Percentiles rank a stretch among this genome's conserved stretches.
Evolutionary conservation across 2,113 vertebrate genomes (phyloP).

Genomic region (Melanocharis versteri): DNA sequence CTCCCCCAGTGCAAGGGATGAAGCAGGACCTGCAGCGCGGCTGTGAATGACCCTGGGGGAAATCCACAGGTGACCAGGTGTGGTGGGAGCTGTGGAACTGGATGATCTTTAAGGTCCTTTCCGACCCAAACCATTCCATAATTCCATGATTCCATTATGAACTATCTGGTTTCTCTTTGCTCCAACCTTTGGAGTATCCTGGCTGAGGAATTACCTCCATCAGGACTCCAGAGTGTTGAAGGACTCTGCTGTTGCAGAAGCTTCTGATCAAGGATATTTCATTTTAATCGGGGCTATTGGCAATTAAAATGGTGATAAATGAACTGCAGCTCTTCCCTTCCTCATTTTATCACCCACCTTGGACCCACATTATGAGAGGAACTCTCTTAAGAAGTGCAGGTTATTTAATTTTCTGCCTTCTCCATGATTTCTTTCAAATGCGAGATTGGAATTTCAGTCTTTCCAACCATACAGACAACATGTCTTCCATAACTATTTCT

Average conservation of each 20-base stretch:
- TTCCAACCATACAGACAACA: background rate
- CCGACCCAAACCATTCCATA: background rate
- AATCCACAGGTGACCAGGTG: background rate
- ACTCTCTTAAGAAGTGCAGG: background rate
- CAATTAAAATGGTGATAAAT: background rate
- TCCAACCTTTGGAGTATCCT: background rate
- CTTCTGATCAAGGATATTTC: background rate
- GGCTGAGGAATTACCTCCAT: background rate
- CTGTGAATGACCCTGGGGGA: background rate
- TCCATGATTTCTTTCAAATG: background rate
- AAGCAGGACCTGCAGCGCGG: background rate
- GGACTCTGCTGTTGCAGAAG: background rate
- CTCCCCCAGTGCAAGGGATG: background rate
- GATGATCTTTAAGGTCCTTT: background rate
- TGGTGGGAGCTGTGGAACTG: background rate
- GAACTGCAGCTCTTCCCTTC: background rate
- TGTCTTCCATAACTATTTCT: background rate
- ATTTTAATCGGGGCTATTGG: background rate
- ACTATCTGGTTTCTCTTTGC: background rate
- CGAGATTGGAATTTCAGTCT: background rate
- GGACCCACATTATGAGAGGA: background rate
- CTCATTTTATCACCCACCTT: background rate
- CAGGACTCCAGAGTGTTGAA: background rate
- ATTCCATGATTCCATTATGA: background rate
- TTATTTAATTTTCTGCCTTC: background rate